Conservation (phyloP, 2,888 invertebrate genomes). For the Anagyrus pseudococci region DNA sequence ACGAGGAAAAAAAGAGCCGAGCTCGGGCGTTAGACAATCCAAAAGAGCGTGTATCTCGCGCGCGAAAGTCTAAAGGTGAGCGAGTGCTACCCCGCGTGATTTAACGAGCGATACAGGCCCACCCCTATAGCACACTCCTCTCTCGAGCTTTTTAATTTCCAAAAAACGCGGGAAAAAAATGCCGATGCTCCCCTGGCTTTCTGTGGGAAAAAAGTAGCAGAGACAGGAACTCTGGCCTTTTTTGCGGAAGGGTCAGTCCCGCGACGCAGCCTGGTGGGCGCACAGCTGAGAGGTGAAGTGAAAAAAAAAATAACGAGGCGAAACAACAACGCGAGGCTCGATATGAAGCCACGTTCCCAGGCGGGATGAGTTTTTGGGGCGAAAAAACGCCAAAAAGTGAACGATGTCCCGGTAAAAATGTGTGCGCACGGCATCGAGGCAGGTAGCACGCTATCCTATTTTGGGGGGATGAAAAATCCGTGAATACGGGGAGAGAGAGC, state of each 20-base stretch:
- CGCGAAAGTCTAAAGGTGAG: too few relatives aligned
- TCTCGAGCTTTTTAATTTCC: slow-evolving; percentile 29
- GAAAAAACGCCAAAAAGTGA: slow-evolving; percentile 44
- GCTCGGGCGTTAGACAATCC: too few relatives aligned
- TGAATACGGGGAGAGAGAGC: slow-evolving; percentile 30
- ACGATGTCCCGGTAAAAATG: slow-evolving; percentile 42
- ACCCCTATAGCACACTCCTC: too few relatives aligned
- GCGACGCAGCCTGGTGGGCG: slow-evolving; percentile 20
- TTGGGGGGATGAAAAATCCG: slow-evolving; percentile 40
- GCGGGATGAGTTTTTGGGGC: slow-evolving; percentile 30
- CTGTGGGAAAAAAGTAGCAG: slow-evolving; percentile 44
- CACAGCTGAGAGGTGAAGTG: slow-evolving; percentile 8
- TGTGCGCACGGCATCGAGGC: slow-evolving; percentile 22
- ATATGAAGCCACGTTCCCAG: slow-evolving; percentile 36
- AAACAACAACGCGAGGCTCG: slow-evolving; percentile 21
- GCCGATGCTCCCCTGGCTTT: too few relatives aligned
- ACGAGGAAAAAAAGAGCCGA: slow-evolving; percentile 3
- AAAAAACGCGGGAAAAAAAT: slow-evolving; percentile 34
- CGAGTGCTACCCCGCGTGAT: too few relatives aligned
- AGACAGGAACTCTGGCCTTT: slow-evolving; percentile 14
- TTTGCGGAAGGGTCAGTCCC: slow-evolving; percentile 44
- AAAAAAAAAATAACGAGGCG: slow-evolving; percentile 27
- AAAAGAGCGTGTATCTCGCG: too few relatives aligned
- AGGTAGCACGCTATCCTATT: slow-evolving; percentile 45
- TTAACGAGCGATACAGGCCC: too few relatives aligned